phyloP scores from a whole-genome alignment of 2,888 invertebrate genomes.

The Leptopilina drosophilae region DNA sequence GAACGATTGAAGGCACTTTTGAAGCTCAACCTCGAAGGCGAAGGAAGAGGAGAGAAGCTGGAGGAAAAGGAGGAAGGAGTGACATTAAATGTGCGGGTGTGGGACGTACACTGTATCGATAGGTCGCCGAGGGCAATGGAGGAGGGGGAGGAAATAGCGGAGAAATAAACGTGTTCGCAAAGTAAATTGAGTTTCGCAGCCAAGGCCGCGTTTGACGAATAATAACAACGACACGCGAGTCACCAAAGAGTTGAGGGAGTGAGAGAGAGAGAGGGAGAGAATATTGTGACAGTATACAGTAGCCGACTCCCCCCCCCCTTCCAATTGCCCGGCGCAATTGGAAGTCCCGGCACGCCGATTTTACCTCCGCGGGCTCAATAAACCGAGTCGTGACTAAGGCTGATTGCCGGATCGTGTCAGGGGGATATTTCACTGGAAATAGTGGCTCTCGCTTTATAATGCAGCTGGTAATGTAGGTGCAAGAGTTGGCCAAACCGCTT shows the following conservation, averaged over 20 bases:
- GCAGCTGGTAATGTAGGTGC: slow-evolving; percentile 29
- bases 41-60: no score
- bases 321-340: background rate
- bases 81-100: slow-evolving; percentile 7
- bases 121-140: slow-evolving; percentile 30
- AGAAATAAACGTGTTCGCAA: slow-evolving; percentile 51
- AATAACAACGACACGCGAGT: slow-evolving; percentile 41
- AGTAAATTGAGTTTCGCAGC: slow-evolving; percentile 53
- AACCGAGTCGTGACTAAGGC: slow-evolving; percentile 45
- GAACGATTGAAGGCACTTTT: background rate
- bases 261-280: slow-evolving; percentile 26
- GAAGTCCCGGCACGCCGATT: slow-evolving; percentile 43
- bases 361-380: slow-evolving; percentile 47
- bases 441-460: slow-evolving; percentile 20
- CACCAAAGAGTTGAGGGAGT: slow-evolving; percentile 35
- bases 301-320: no score
- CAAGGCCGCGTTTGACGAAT: slow-evolving; percentile 52
- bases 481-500: slow-evolving; percentile 17
- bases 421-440: slow-evolving; percentile 38
- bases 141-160: slow-evolving; percentile 28
- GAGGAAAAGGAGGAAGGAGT: background rate
- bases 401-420: slow-evolving; percentile 47
- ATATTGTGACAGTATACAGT: slow-evolving; percentile 28
- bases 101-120: background rate
- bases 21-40: background rate